Evolutionary conservation across 2,888 invertebrate genomes (phyloP).

Genomic region (Drosophila paracracens): DNA sequence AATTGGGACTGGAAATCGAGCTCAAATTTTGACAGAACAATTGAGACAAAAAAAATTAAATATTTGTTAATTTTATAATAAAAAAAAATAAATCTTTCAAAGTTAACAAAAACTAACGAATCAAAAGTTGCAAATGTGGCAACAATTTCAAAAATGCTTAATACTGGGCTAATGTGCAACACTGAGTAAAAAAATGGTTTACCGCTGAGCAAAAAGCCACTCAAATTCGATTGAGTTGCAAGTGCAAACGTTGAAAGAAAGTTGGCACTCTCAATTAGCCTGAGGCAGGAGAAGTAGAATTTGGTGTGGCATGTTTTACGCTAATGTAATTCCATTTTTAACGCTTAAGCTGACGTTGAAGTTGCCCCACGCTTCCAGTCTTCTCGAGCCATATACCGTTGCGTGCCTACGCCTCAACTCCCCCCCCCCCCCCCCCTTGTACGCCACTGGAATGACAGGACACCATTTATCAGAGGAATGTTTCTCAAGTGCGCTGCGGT

Average conservation of each 20-base stretch:
- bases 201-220: neutral
- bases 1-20: neutral
- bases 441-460: slow-evolving; percentile 51
- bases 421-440: neutral
- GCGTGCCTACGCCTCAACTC: slow-evolving; percentile 2
- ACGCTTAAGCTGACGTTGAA: slow-evolving; percentile 13
- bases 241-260: neutral
- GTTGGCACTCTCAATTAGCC: slow-evolving; percentile 35
- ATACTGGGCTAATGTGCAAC: neutral
- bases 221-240: neutral
- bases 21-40: neutral
- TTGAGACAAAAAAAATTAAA: too few species aligned
- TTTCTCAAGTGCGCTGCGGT: slow-evolving; percentile 69
- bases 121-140: neutral
- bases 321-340: slow-evolving; percentile 46
- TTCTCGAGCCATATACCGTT: neutral
- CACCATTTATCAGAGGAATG: slow-evolving; percentile 77
- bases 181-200: neutral
- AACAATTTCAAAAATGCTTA: neutral
- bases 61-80: too few species aligned
- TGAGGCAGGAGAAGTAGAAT: neutral
- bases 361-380: neutral
- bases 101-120: neutral
- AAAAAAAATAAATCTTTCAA: neutral
- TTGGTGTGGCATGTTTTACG: slow-evolving; percentile 14